Base-by-base conservation (phyloP, 2,797 vertebrate species). In the Cirrhinus molitorella region DNA sequence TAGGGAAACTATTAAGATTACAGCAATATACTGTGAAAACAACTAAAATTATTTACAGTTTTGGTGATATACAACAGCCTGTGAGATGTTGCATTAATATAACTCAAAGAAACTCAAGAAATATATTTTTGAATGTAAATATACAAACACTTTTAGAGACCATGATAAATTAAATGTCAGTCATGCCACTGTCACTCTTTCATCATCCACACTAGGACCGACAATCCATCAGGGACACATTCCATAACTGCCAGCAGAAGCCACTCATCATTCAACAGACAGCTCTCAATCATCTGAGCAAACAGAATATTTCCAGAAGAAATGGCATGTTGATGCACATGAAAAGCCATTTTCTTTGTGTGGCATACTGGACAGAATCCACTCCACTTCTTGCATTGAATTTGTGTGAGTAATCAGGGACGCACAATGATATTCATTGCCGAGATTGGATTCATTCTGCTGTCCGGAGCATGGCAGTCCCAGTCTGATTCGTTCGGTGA, bases 371-470 rank as follows among this genome's bases (percentile, higher is more conserved):
- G 63, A 71, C 51, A 70, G 21, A 83, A 71, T 49, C 67, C 40
- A 72, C 43, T 71, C 14, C 12, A 59, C 31, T 47, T 72, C 4
- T 34, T 68, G 53, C 63, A 83, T 61, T 71, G 74, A 51, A 57
- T 78, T 83, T 78, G 25, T 83, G 74, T 37, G 28, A 40, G 65
- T 78, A 70, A 83, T 77, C 81, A 83, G 63, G 37, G 73, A 23
- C 63, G 47, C 73, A 71, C 81, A 71, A 37, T 61, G 65, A 77
- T 78, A 83, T 78, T 83, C 81, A 77, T 77, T 78, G 81, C 4
- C 2, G 9, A 77, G 73, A 77, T 83, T 83, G 65, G 65, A 83
- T 59, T 83, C 81, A 77, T 70, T 77, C 63, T 70, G 74, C 51
- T 4, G 37, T 47, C 47, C 51, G 9, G 72, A 57, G 63, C 61